Evolutionary conservation across 2,797 vertebrate species (phyloP), one percentile per base, ranked within the genome.

Genomic region (Onychomys arenicola): DNA sequence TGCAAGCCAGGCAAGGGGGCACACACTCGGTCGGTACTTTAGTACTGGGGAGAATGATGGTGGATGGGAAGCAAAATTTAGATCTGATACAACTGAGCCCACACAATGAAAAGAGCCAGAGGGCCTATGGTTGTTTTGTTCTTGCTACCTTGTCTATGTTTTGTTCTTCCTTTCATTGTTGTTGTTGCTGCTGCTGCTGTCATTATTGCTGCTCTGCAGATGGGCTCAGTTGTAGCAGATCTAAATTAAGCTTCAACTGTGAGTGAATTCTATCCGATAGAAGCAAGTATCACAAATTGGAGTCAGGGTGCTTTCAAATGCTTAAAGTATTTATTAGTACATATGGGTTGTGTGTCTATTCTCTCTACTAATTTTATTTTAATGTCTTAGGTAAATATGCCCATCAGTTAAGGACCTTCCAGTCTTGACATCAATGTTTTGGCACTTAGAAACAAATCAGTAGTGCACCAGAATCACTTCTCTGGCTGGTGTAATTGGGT

Each of bases 371-470:
- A 16, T 90, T 97, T 97, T 81, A 90, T 90, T 92, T 78, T 94
- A 96, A 75, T 93, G 23, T 92, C 27, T 90, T 92, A 90, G 7
- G 34, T 55, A 96, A 91, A 91, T 76, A 34, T 14, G 71, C 16
- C 32, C 89, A 84, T 89, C 40, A 90, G 23, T 71, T 87, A 71
- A 95, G 93, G 77, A 96, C 43, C 77, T 40, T 92, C 89, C n/a
- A 69, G 11, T 88, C 19, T 94, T 92, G 77, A 75, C 85, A 78
- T 95, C 55, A 43, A 46, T 37, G 76, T 69, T 93, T 94, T 95
- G 87, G 80, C 90, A 95, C 55, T 84, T 55, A 96, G 95, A 76
- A 95, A 82, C 46, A 94, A 93, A 88, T 94, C 61, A 89, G 88
- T 67, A 77, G 14, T 49, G 27, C 37, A 77, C 63, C 76, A 91